These are phyloP conservation scores for Clivina fossor DNA, from an alignment of 2,888 invertebrate genomes.

Conservation along the genomic window DNA sequence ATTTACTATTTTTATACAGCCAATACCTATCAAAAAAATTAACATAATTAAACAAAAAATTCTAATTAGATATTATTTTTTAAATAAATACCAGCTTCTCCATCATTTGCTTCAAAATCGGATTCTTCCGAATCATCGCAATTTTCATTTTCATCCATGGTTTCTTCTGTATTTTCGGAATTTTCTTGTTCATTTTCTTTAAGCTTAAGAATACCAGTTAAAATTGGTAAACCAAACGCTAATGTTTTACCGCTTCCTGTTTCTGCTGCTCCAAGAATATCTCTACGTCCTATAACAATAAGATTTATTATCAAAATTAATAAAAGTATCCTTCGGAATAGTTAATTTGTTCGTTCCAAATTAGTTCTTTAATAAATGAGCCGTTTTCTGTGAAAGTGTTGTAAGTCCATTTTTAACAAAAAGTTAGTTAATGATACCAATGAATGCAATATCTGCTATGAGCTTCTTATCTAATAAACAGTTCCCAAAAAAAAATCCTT, in stretches of 20 bases:
- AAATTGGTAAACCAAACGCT: slow-evolving; percentile 94
- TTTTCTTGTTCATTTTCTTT: slow-evolving; percentile 50
- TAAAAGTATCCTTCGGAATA: slow-evolving; percentile 2
- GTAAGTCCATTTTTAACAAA: no score
- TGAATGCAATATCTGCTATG: no score
- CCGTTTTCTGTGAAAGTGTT: no score
- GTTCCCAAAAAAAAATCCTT: no score
- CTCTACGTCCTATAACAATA: slow-evolving; percentile 67
- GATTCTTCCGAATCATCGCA: slow-evolving; percentile 31
- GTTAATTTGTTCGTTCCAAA: no score
- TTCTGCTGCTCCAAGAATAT: slow-evolving; percentile 97
- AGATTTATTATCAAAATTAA: slow-evolving; percentile 17
- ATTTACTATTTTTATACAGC: slow-evolving; percentile 64
- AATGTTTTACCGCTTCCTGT: slow-evolving; percentile 99
- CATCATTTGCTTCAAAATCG: slow-evolving; percentile 42
- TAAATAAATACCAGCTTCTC: slow-evolving; percentile 38
- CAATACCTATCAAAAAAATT: slow-evolving; percentile 55
- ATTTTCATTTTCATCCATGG: slow-evolving; percentile 25
- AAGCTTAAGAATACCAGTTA: slow-evolving; percentile 78
- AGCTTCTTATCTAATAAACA: no score
- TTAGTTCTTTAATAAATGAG: no score
- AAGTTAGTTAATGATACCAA: no score
- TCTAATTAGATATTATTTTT: slow-evolving; percentile 28
- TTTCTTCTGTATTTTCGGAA: slow-evolving; percentile 43
- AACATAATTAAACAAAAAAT: slow-evolving; percentile 44